A percentile compares a stretch with the other conserved stretches of the same genome.
phyloP scores from a whole-genome alignment of 92 coral and sea anemone species.

The Heliopora coerulea region DNA sequence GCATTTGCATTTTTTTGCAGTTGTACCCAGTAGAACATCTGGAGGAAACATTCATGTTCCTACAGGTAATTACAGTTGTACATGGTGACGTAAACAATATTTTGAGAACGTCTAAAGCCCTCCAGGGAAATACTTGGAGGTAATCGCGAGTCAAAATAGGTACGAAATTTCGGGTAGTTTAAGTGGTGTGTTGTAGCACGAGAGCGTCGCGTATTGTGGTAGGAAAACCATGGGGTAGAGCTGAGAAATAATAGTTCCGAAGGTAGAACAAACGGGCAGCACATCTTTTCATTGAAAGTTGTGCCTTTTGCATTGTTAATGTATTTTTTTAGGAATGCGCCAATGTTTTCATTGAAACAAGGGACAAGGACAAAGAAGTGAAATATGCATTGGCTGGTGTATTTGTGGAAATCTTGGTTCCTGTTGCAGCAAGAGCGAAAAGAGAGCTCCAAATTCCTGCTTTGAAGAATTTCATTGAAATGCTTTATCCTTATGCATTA shows the following conservation, averaged over 20 bases:
- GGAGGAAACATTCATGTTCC: slow-evolving; percentile 87
- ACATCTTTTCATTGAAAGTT: not conserved
- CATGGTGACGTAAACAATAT: no score
- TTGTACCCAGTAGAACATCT: slow-evolving; percentile 92
- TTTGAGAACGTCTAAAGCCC: no score
- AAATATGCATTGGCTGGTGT: slow-evolving; percentile 94
- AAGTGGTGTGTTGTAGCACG: no score
- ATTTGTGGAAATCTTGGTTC: slow-evolving; percentile 98
- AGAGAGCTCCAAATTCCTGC: slow-evolving; percentile 98
- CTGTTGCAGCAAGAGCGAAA: slow-evolving; percentile 98
- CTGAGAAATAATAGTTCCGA: no score
- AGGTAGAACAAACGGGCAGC: not conserved
- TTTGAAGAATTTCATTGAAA: slow-evolving; percentile 89
- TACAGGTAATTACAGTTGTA: slow-evolving; percentile 69
- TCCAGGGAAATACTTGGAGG: no score
- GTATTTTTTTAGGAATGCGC: slow-evolving; percentile 81
- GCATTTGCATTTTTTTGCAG: slow-evolving; percentile 44
- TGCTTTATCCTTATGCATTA: slow-evolving; percentile 86
- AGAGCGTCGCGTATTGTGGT: no score
- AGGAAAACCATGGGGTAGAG: no score
- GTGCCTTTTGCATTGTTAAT: no score
- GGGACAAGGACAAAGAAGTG: slow-evolving; percentile 83
- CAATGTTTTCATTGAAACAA: slow-evolving; percentile 80
- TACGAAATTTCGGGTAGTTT: no score
- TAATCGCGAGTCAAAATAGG: no score